Evolutionary conservation across 53 echinoderm and acorn worm species (phyloP), one percentile per base, ranked within the genome.

Genomic region (Apostichopus leukothele): DNA sequence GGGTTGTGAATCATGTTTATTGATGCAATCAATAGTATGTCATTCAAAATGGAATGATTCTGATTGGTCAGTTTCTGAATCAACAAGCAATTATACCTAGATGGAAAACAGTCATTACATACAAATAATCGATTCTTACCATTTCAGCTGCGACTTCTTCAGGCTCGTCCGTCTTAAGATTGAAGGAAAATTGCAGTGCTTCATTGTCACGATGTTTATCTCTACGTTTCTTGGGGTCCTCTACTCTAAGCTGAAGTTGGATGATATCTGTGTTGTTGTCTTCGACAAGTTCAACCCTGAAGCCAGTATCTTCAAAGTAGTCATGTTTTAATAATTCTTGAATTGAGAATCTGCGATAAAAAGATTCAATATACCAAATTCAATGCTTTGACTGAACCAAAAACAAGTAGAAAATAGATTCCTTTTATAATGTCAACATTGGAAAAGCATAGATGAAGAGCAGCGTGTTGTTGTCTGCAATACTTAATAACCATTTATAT

Each of bases 301-400:
- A 99, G n/a, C 95, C 96, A 5, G 99, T 96, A 88, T 99, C 99
- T 71, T 99, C 99, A 87, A 99, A 99, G 92, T 96, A 99, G 79
- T 94, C 93, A 71, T 95, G 96, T 90, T 94, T 99, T 88, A 99
- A 84, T 7, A 99, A 93, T 76, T 94, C 92, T 83, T 96, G 94
- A 83, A 95, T 95, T 60, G 86, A 75, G 73, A 89, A 95, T 53
- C 99, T 99, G 90, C 4, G 16, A 81, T 11, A 57, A 57, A 57
- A 57, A 57, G 7, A 57, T 1, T 57, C 1, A 8, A 57, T 57
- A 57, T 57, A 57, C 8, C 10, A 7, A 57, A 57, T 9, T 57
- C 10, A 57, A 57, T 57, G 10, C 57, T 10, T 57, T 10, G 8
- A 57, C 57, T 39, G 39, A 3, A 39, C 39, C 39, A 39, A 39